These are phyloP conservation scores for Epinotia bilunana DNA, from an alignment of 2,888 invertebrate genomes.

Conservation along the genomic window DNA sequence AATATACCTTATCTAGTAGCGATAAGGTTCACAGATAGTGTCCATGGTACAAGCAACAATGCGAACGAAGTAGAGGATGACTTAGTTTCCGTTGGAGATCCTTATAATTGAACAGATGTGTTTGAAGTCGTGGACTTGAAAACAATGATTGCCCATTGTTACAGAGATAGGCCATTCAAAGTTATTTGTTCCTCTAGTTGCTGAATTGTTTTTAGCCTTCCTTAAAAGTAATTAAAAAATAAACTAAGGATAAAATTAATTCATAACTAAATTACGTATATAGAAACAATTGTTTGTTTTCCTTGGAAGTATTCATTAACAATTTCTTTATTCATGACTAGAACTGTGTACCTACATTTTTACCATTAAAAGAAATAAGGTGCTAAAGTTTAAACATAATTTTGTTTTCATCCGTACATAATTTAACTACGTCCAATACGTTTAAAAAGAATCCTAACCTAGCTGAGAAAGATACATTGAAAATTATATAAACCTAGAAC, in stretches of 20 bases:
- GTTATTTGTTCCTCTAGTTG: not conserved
- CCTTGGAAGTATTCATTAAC: no score
- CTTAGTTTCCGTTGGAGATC: slow-evolving; percentile 30
- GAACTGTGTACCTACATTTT: no score
- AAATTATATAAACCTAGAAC: not conserved
- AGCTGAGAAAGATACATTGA: not conserved
- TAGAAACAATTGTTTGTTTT: no score
- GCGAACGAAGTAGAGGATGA: slow-evolving; percentile 30
- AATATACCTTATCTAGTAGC: not conserved
- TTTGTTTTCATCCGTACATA: no score
- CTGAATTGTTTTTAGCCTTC: not conserved
- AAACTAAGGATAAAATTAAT: no score
- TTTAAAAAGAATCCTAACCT: not conserved
- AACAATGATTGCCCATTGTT: not conserved
- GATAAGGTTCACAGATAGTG: slow-evolving; percentile 1
- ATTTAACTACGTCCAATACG: no score
- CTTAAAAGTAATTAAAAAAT: not conserved
- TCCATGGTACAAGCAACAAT: slow-evolving; percentile 20
- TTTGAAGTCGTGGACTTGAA: slow-evolving; percentile 12
- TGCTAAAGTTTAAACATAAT: no score
- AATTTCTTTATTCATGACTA: no score
- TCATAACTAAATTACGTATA: no score
- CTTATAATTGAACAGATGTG: slow-evolving; percentile 21
- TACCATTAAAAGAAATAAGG: no score
- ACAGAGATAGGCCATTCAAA: not conserved